Evolutionary conservation across 2,113 vertebrate species (phyloP).

Genomic region (Petaurus breviceps): DNA sequence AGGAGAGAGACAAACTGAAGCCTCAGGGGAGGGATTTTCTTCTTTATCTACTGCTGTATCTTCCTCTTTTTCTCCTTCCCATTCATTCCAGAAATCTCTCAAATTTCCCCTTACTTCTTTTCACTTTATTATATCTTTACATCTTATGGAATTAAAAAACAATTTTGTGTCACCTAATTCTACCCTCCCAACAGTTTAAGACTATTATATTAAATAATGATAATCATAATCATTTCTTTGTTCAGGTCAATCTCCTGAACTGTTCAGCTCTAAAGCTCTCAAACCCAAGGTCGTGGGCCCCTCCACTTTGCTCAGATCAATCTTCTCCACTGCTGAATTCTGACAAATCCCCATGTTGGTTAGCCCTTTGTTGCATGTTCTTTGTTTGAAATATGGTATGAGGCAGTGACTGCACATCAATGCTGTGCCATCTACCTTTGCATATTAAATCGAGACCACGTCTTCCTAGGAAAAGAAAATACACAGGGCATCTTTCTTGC

Average conservation of each 20-base stretch:
- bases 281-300: conserved; percentile 68
- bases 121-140: conserved; percentile 43
- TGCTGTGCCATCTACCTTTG: conserved; percentile 65
- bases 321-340: conserved; percentile 53
- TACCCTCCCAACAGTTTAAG: conserved; percentile 65
- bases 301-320: conserved; percentile 53
- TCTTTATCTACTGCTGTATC: not conserved
- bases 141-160: conserved; percentile 58
- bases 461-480: not conserved
- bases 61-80: not conserved
- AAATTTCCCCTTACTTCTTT: not conserved
- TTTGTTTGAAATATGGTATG: conserved; percentile 67
- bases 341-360: conserved; percentile 25
- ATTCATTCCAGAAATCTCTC: not conserved
- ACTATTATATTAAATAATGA: conserved; percentile 64
- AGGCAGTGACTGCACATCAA: not conserved
- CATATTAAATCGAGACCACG: conserved; percentile 32
- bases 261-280: conserved; percentile 38
- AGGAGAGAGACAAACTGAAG: not conserved
- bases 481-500: not conserved
- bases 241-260: conserved; percentile 4
- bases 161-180: conserved; percentile 5
- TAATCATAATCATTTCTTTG: conserved; percentile 50
- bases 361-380: conserved; percentile 54
- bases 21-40: not conserved